Evolutionary conservation across 2,797 vertebrate species (phyloP), one percentile per base, ranked within the genome.

Genomic region (Gymnoscopelus microlampas): DNA sequence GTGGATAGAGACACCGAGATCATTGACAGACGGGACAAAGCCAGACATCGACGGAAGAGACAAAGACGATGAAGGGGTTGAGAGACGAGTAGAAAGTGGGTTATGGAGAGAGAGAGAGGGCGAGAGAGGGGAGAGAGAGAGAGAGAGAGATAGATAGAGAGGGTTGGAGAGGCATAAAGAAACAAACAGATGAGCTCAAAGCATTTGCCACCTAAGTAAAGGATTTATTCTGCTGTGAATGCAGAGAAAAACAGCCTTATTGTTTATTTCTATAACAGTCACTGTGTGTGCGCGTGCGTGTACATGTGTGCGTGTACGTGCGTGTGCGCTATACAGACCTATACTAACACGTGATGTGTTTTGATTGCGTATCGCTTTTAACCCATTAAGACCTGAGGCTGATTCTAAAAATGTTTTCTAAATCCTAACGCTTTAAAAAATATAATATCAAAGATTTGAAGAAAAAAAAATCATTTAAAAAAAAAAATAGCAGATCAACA

Each of bases 171-270:
- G 39, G 39, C 39, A 77, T 47, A 66, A 66, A 70, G 49, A 78
- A 72, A 55, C 53, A 58, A 70, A 77, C 59, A 11, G 35, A 77
- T 24, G 59, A 57, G 62, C 26, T 13, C 26, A 29, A 29, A 29
- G 26, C 26, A 4, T 66, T 66, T 87, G 81, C 77, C 78, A 85
- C 71, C 66, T 80, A 77, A 83, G 71, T 68, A 53, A 51, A 79
- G 61, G 73, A 82, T 77, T 70, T 77, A 79, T 87, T 87, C 71
- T 71, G 68, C 68, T 57, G 49, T 62, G 59, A 78, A 63, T 81
- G 73, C 74, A 39, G 64, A 57, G 80, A 80, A 70, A 84, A 74
- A 56, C 74, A 73, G 71, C 72, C 71, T 76, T 69, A 70, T 68
- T 77, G 58, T 68, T 61, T 71, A 60, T 68, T 74, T 55, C 60